Conservation (phyloP, 2,797 vertebrate genomes). For the Hafferia zeledoni region DNA sequence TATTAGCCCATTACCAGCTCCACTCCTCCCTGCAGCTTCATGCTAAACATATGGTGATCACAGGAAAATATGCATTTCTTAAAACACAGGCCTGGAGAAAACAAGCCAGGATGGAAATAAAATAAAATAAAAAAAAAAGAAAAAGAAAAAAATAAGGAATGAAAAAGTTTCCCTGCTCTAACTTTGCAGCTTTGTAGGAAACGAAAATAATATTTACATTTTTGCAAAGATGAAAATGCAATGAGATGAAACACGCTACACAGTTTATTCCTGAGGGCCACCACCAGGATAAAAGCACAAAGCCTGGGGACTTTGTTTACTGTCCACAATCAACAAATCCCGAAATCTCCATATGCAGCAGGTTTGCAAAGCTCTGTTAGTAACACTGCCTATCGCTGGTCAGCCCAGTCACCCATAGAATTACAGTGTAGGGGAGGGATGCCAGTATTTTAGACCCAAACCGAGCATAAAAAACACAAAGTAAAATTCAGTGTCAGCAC, state of each 20-base stretch:
- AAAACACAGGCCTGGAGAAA: slow-evolving; percentile 12
- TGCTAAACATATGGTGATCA: slow-evolving; percentile 7
- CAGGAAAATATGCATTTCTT: slow-evolving; percentile 28
- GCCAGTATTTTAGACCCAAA: slow-evolving; percentile 81
- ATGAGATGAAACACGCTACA: slow-evolving; percentile 44
- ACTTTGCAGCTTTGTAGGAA: slow-evolving; percentile 54
- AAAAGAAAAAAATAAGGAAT: not conserved
- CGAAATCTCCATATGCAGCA: slow-evolving; percentile 76
- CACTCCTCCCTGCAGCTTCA: not conserved
- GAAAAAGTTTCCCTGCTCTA: slow-evolving; percentile 60
- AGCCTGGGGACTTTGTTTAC: slow-evolving; percentile 74
- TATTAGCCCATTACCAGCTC: slow-evolving; percentile 39
- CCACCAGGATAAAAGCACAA: slow-evolving; percentile 69
- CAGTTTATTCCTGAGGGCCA: slow-evolving; percentile 70
- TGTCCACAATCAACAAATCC: slow-evolving; percentile 77
- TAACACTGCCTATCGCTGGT: slow-evolving; percentile 72
- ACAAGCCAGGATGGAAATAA: slow-evolving; percentile 8
- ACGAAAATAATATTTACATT: slow-evolving; percentile 61
- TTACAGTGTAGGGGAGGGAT: slow-evolving; percentile 77
- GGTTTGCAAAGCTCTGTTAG: slow-evolving; percentile 69
- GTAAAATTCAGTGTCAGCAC: slow-evolving; percentile 86
- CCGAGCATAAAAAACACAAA: slow-evolving; percentile 84
- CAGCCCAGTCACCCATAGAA: slow-evolving; percentile 80
- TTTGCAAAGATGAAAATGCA: slow-evolving; percentile 68
- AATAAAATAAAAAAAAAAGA: not conserved